Conservation (phyloP, 37 sponge, comb jelly and placozoan genomes). For the Hexactinellida sp. region DNA sequence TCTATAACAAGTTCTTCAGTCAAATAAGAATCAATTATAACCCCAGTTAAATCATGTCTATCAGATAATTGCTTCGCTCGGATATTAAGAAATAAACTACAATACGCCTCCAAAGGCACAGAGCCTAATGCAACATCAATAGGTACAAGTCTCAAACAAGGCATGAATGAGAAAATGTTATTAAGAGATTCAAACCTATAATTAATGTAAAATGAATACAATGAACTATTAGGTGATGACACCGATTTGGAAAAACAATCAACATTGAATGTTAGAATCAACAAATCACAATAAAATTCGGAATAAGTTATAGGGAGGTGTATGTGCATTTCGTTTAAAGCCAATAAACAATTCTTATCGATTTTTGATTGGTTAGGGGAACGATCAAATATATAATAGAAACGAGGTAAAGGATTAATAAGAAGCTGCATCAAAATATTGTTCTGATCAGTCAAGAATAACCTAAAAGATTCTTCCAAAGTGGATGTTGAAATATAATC, state of each 20-base stretch:
- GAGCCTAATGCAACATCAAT: too few species aligned
- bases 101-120: too few species aligned
- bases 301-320: background rate
- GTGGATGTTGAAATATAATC: background rate
- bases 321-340: background rate
- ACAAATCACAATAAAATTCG: background rate
- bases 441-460: background rate
- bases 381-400: background rate
- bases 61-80: background rate
- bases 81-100: background rate
- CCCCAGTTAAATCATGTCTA: background rate
- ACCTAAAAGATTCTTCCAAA: background rate
- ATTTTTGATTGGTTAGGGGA: background rate
- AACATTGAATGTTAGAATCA: background rate
- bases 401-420: background rate
- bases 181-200: background rate
- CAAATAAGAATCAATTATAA: background rate
- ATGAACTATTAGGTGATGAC: too few species aligned
- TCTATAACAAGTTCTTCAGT: background rate
- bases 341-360: background rate
- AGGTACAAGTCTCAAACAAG: too few species aligned
- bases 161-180: background rate
- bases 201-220: too few species aligned
- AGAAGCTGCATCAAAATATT: background rate
- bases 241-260: background rate